Evolutionary conservation across 2,113 vertebrate species (phyloP).

Genomic region (Corythornis cristatus): DNA sequence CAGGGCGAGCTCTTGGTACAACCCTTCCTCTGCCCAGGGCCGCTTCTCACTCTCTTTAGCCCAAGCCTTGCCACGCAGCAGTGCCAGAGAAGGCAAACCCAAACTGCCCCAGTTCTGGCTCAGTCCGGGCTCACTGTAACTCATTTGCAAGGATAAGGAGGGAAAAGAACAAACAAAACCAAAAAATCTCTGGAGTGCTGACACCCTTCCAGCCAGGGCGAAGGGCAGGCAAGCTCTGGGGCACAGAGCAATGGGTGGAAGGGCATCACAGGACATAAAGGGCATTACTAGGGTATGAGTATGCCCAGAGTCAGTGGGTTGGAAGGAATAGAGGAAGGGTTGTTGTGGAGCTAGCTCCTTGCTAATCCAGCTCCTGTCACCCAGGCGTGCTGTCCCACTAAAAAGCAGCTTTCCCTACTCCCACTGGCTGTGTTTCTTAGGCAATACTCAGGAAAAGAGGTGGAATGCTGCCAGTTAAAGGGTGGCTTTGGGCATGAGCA

Average conservation of each 20-base stretch:
- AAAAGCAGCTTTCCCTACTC: not conserved
- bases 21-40: not conserved
- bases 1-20: not conserved
- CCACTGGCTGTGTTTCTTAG: not conserved
- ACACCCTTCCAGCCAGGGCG: not conserved
- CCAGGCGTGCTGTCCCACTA: not conserved
- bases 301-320: not conserved
- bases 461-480: not conserved
- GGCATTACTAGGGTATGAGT: not conserved
- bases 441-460: constrained; percentile 5
- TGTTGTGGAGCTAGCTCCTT: not conserved
- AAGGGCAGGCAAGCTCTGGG: not conserved
- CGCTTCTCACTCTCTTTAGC: not conserved
- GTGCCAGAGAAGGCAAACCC: not conserved
- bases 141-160: not conserved
- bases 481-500: not conserved
- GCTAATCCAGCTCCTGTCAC: not conserved
- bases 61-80: not conserved
- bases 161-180: not conserved
- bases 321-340: not conserved
- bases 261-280: not conserved
- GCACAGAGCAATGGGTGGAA: not conserved
- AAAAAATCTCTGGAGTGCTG: not conserved
- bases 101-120: not conserved
- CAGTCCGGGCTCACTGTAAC: not conserved